Percentiles rank a stretch among this genome's conserved stretches.
Conservation (phyloP, 2,888 invertebrate genomes). For the Toxonevra muliebris region DNA sequence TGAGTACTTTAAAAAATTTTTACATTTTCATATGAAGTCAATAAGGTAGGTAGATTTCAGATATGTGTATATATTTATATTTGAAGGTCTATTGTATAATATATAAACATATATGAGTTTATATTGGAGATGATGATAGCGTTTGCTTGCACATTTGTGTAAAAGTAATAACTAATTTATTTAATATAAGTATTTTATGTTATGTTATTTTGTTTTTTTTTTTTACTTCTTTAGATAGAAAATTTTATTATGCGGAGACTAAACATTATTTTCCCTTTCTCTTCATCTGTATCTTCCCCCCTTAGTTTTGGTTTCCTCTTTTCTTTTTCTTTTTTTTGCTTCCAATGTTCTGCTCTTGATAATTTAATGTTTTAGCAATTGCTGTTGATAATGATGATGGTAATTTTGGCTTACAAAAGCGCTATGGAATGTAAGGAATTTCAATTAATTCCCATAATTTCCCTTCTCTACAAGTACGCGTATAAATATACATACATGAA, state of each 20-base stretch:
- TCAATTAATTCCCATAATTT: slow-evolving; percentile 66
- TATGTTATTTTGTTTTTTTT: not conserved
- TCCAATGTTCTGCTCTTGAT: not conserved
- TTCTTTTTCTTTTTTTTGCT: not conserved
- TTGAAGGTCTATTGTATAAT: slow-evolving; percentile 8
- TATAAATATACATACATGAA: too few species aligned
- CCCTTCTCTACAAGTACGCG: slow-evolving; percentile 33
- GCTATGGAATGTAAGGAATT: slow-evolving; percentile 64
- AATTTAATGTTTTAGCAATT: slow-evolving; percentile 20
- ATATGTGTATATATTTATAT: slow-evolving; percentile 7
- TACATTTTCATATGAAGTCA: not conserved
- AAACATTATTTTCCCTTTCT: too few species aligned
- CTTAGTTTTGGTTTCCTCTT: not conserved
- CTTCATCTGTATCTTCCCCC: too few species aligned
- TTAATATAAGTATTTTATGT: too few species aligned
- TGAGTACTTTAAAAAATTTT: slow-evolving; percentile 25
- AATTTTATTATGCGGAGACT: too few species aligned
- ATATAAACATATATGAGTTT: not conserved
- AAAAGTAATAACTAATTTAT: too few species aligned
- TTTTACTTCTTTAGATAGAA: too few species aligned
- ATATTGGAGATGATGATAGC: not conserved
- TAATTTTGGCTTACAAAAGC: slow-evolving; percentile 64
- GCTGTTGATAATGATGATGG: slow-evolving; percentile 49
- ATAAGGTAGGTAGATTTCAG: too few species aligned
- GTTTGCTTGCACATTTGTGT: too few species aligned